Percentiles rank a stretch among this genome's conserved stretches.
phyloP scores from a whole-genome alignment of 2,888 invertebrate genomes.

The Sialis lutaria region DNA sequence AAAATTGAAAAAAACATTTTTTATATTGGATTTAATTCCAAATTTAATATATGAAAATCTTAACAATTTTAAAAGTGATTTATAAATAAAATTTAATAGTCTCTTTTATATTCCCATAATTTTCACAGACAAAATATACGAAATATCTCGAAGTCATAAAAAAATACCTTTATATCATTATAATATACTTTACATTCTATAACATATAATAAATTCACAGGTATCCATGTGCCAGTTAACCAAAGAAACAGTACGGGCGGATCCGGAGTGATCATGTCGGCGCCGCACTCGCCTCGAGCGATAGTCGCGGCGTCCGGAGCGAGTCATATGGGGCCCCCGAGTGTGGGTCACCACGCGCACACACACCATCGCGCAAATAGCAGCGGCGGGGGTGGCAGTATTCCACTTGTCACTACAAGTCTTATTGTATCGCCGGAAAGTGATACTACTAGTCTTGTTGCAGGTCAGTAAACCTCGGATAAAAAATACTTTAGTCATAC shows the following conservation, averaged over 20 bases:
- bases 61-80: too few species aligned
- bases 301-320: slow-evolving; percentile 11
- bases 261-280: slow-evolving; percentile 2
- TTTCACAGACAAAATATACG: too few species aligned
- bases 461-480: slow-evolving; percentile 10
- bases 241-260: not conserved
- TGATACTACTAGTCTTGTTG: slow-evolving; percentile 17
- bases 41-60: too few species aligned
- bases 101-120: too few species aligned
- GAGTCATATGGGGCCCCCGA: slow-evolving; percentile 11
- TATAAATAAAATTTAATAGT: too few species aligned
- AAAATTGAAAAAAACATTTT: too few species aligned
- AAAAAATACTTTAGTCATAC: too few species aligned
- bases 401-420: slow-evolving; percentile 16
- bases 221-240: slow-evolving; percentile 12
- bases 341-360: slow-evolving; percentile 26
- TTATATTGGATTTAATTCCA: too few species aligned
- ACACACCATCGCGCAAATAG: slow-evolving; percentile 39
- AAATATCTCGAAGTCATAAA: too few species aligned
- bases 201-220: too few species aligned
- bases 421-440: slow-evolving; percentile 23
- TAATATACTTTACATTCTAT: too few species aligned
- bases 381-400: slow-evolving; percentile 32
- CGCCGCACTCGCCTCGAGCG: slow-evolving; percentile 12
- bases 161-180: too few species aligned